These are phyloP conservation scores for Mirza zaza DNA, from an alignment of 2,113 vertebrate genomes.

Conservation along the genomic window DNA sequence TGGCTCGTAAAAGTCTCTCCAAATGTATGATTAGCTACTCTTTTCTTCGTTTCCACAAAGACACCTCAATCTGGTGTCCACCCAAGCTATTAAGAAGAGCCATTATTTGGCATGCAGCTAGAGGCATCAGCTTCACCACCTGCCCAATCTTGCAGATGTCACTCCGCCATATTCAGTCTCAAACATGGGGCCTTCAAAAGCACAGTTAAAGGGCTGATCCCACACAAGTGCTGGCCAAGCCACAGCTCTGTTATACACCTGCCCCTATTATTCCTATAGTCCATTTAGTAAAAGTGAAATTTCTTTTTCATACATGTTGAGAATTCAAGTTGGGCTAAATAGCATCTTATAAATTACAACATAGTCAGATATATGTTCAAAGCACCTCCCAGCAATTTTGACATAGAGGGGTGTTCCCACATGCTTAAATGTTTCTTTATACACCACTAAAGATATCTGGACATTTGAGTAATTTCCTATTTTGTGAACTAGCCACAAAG, in stretches of 20 bases:
- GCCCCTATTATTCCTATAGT: conserved; percentile 41
- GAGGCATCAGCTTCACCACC: conserved; percentile 57
- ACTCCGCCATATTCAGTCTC: conserved; percentile 27
- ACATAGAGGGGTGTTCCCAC: neutral
- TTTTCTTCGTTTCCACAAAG: conserved; percentile 75
- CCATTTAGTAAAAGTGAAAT: conserved; percentile 35
- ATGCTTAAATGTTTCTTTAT: neutral
- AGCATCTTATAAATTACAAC: conserved; percentile 47
- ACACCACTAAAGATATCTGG: neutral
- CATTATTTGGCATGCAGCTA: conserved; percentile 56
- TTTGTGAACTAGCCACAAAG: neutral
- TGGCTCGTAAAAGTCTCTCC: conserved; percentile 47
- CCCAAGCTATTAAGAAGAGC: conserved; percentile 62
- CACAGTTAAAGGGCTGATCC: conserved; percentile 41
- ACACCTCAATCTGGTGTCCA: conserved; percentile 67
- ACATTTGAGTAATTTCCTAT: conserved; percentile 25
- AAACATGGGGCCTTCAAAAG: conserved; percentile 58
- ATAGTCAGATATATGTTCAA: neutral
- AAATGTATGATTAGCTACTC: conserved; percentile 67
- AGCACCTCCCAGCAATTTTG: neutral
- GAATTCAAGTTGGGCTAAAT: conserved; percentile 56
- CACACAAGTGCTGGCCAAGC: conserved; percentile 22
- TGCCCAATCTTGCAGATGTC: conserved; percentile 60
- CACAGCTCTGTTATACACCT: conserved; percentile 57
- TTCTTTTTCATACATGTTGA: conserved; percentile 17